Base-by-base conservation (phyloP, 2,888 invertebrate species). In the Epinotia brunnichana region DNA sequence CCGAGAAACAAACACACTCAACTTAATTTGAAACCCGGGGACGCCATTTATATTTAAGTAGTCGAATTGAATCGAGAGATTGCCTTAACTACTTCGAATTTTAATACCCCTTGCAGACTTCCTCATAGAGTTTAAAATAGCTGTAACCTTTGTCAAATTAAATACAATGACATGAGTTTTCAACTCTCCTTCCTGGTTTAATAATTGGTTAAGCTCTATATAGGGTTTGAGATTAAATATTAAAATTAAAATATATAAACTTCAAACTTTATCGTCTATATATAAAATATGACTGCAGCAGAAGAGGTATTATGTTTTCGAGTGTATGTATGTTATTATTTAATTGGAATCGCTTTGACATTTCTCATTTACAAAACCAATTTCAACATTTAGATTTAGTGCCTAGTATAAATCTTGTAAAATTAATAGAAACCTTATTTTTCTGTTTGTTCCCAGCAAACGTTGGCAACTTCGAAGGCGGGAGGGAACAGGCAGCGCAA, bases 381-480 rank as follows among this genome's bases (percentile, higher is more conserved):
- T 35, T 9, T 5, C 29, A 35, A 35, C 9, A 35, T 9, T 35
- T 7, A 35, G 9, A 35, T 35, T 35, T 13, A n/a, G n/a, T n/a
- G 48, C 48, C 4, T 48, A n/a, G 1, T 15, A 15, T 15, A 9
- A 21, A 39, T 15, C 54, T 54, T 13, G 11, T 41, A 35, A 59
- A 61, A 54, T 61, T 13, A 24, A 41, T 21, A 61, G 54, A 56
- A 69, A 74, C 70, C 66, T 77, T 75, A 74, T 68, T 75, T 74
- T 74, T 60, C 77, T 74, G 82, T 87, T 88, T 88, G 82, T 91
- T 86, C 78, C 69, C 89, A 92, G 92, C 90, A 54, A 90, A 89
- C 83, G 88, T 88, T 76, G 85, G 89, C 75, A 90, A 91, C 87
- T 90, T 87, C 81, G 92, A 91, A 73, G 85, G 89, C 76, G 90